Percentiles rank a stretch among this genome's conserved stretches.
Conservation (phyloP, 2,797 vertebrate species). For the Silurus aristotelis region DNA sequence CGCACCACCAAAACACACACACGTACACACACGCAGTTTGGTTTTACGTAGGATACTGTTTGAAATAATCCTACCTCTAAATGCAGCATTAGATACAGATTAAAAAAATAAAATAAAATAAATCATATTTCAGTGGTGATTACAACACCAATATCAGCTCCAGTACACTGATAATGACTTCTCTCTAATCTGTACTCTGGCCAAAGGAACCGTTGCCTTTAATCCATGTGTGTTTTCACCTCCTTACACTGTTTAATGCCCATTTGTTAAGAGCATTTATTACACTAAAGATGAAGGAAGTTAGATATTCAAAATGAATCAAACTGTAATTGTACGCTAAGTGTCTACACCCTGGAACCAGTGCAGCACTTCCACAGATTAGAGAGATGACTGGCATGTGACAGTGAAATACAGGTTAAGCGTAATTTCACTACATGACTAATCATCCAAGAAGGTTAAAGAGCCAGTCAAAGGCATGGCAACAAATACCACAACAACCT, state of each 20-base stretch:
- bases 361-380: not conserved
- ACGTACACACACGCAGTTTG: not conserved
- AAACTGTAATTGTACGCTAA: not conserved
- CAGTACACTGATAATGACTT: not conserved
- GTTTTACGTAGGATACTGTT: not conserved
- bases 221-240: not conserved
- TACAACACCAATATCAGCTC: not conserved
- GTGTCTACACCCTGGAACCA: not conserved
- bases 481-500: not conserved
- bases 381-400: not conserved
- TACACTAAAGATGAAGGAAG: not conserved
- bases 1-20: not conserved
- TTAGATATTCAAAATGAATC: constrained; percentile 2
- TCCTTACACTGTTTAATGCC: not conserved
- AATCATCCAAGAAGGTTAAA: not conserved
- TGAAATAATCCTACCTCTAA: not conserved
- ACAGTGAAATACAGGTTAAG: not conserved
- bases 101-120: not conserved
- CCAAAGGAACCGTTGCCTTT: not conserved
- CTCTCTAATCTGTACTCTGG: not conserved
- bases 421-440: not conserved
- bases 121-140: not conserved
- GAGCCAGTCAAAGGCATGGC: not conserved
- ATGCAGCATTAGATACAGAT: not conserved
- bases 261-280: not conserved